Base-by-base conservation (phyloP, 1,140 invertebrate genomes). In the Hylaeus volcanicus region DNA sequence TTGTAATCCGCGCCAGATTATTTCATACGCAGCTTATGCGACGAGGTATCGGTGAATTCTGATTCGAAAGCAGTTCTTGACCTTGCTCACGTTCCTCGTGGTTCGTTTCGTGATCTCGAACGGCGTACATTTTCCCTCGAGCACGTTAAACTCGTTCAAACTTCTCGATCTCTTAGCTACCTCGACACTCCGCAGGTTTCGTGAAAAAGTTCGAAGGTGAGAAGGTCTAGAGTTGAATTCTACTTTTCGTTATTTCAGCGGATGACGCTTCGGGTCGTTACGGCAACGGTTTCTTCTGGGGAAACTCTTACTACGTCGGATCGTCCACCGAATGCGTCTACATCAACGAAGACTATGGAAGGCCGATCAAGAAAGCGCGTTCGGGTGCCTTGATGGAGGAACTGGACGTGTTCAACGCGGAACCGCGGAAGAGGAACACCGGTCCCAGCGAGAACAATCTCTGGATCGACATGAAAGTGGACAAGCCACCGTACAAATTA, bases 291-390 rank as follows among this genome's bases (percentile, higher is more conserved):
- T 97, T 96, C 94, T 96, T 96, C 91, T 97, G 96, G 95, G 97
- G 97, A 48, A 97, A 97, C 92, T 95, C 95, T 73, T 97, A 96
- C 92, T 97, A 96, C 95, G 95, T 95, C 53, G 96, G 96, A 80
- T 97, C 97, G 2, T 94, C 96, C 58, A 95, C 95, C 76, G 94
- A 97, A 51, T 97, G 97, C 89, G 92, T 94, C 66, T 95, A 96
- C 79, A 96, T 97, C 74, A 94, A 95, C 45, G 79, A 89, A 26
- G 89, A 92, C 45, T 85, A 79, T 5, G 39, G 69, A 84, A 90
- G 69, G 87, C 83, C 74, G 89, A 86, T 82, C 61, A 81, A 45
- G 63, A 83, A 79, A 82, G 83, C 64, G 84, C 82, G 15, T 85
- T 89, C 76, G 87, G 73, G 26, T 84, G 0, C 73, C 91, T 51